These are phyloP conservation scores for Thysanoteuthis rhombus DNA, from an alignment of 2,888 invertebrate genomes.

Conservation along the genomic window DNA sequence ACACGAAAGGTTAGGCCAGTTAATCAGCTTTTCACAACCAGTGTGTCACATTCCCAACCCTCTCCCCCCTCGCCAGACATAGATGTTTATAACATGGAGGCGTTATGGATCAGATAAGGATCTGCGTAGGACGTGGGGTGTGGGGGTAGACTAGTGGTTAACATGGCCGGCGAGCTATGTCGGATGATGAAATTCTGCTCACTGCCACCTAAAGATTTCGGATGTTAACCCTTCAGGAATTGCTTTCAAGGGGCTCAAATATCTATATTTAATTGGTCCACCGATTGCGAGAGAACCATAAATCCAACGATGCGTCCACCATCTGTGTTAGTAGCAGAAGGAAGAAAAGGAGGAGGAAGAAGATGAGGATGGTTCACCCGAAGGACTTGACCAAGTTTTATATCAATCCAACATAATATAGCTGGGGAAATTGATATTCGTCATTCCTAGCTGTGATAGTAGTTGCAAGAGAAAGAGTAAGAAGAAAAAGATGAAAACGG, in stretches of 20 bases:
- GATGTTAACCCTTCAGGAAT: not conserved
- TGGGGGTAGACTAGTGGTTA: not conserved
- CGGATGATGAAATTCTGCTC: not conserved
- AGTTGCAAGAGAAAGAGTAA: no score
- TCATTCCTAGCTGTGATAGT: no score
- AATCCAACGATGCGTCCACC: no score
- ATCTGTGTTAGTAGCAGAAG: no score
- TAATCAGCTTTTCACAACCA: conserved; percentile 12
- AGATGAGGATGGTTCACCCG: no score
- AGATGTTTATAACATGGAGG: not conserved
- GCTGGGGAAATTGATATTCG: no score
- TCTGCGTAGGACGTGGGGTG: not conserved
- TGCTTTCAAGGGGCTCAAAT: not conserved
- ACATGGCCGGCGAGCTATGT: not conserved
- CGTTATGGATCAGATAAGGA: not conserved
- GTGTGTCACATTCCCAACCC: not conserved
- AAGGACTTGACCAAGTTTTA: no score
- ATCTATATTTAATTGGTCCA: no score
- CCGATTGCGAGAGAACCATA: no score
- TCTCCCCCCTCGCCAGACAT: not conserved
- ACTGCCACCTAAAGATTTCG: not conserved
- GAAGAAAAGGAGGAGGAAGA: no score
- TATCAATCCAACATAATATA: no score
- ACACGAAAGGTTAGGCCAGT: not conserved
- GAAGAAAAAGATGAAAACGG: no score